phyloP scores from a whole-genome alignment of 2,113 vertebrate genomes.

The Steatornis caripensis region DNA sequence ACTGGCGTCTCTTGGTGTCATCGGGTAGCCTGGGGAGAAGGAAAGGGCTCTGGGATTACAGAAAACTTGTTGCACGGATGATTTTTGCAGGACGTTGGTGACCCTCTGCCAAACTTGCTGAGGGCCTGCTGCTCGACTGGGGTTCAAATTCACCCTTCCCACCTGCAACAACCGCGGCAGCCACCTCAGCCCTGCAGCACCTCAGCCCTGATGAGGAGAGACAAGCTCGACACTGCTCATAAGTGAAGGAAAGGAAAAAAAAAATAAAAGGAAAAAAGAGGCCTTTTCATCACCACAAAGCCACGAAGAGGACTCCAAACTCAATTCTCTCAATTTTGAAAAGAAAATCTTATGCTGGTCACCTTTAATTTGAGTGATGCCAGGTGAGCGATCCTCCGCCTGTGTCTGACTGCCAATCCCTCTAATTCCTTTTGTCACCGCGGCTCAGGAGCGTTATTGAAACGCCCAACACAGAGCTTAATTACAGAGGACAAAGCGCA shows the following conservation, averaged over 20 bases:
- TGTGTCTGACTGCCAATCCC: background rate
- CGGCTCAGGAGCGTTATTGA: background rate
- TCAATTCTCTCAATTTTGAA: background rate
- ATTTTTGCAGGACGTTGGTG: background rate
- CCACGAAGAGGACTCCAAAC: background rate
- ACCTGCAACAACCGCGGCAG: background rate
- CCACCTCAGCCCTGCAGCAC: background rate
- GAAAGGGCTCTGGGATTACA: background rate
- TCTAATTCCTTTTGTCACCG: background rate
- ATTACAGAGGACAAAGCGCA: background rate
- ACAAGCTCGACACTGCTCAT: background rate
- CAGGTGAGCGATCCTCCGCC: background rate
- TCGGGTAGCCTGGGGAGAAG: background rate
- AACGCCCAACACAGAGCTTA: background rate
- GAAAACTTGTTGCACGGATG: background rate
- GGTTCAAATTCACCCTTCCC: background rate
- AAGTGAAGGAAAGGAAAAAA: background rate
- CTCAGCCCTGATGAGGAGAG: background rate
- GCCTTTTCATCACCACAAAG: background rate
- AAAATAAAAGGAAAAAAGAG: background rate
- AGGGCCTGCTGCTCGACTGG: background rate
- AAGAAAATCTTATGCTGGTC: background rate
- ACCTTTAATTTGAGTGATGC: background rate
- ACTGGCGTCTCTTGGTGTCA: background rate
- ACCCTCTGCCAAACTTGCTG: background rate